Conservation (phyloP, 2,797 vertebrate species). For the Scolopax rusticola region DNA sequence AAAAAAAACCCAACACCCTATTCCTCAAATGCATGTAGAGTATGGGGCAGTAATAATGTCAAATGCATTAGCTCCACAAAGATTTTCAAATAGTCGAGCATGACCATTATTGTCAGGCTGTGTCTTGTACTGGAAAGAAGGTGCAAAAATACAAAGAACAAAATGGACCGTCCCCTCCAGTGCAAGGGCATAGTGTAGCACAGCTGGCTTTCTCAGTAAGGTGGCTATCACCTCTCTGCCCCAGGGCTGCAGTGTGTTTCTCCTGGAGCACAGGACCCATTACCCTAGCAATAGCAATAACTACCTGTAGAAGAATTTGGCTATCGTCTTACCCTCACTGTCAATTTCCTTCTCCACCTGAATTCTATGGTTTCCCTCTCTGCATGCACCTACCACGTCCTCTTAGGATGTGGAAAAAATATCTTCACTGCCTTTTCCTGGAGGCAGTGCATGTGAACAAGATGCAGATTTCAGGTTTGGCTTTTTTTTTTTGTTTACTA, state of each 20-base stretch:
- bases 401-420: not conserved
- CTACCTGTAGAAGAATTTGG: not conserved
- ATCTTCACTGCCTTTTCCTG: not conserved
- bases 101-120: accelerated
- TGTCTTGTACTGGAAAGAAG: not conserved
- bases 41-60: not conserved
- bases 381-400: not conserved
- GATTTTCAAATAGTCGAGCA: not conserved
- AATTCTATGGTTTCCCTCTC: not conserved
- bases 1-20: not conserved
- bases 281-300: not conserved
- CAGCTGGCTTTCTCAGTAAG: not conserved
- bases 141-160: not conserved
- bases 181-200: not conserved
- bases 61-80: not conserved
- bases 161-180: not conserved
- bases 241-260: not conserved
- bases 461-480: not conserved
- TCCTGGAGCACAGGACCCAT: not conserved
- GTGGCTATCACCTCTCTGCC: not conserved
- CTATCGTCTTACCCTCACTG: not conserved
- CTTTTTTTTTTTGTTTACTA: not conserved
- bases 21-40: not conserved
- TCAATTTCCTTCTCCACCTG: not conserved
- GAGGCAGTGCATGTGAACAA: not conserved